Evolutionary conservation across 2,888 invertebrate species (phyloP).

Genomic region (Sphaerophoria rueppellii): DNA sequence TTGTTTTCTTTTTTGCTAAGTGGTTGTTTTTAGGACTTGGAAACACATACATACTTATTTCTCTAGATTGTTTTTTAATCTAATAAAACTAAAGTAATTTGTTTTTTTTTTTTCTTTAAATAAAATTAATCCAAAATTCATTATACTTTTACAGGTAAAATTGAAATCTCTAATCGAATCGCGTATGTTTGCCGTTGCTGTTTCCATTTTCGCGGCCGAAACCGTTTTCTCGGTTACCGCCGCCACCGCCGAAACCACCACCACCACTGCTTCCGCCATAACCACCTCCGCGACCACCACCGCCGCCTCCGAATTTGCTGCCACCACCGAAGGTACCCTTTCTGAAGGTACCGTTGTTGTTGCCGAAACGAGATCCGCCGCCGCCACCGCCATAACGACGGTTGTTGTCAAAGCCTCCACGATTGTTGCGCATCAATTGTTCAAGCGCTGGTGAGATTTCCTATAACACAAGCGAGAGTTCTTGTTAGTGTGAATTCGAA

Average conservation of each 20-base stretch:
- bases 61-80: conserved; percentile 65
- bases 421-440: conserved; percentile 88
- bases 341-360: conserved; percentile 78
- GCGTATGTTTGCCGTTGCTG: conserved; percentile 62
- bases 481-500: too few species aligned
- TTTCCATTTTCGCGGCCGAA: conserved; percentile 33
- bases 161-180: conserved; percentile 59
- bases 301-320: conserved; percentile 76
- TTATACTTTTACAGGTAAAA: conserved; percentile 36
- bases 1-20: conserved; percentile 27
- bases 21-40: conserved; percentile 34
- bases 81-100: conserved; percentile 55
- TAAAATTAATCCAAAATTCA: conserved; percentile 64
- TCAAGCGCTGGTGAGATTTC: conserved; percentile 92
- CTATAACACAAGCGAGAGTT: conserved; percentile 81
- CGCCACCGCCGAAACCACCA: conserved; percentile 37
- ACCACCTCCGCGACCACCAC: conserved; percentile 72
- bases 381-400: conserved; percentile 83
- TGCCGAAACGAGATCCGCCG: conserved; percentile 77
- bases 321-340: conserved; percentile 74
- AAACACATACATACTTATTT: conserved; percentile 59
- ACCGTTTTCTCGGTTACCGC: conserved; percentile 65
- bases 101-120: conserved; percentile 42
- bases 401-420: conserved; percentile 85
- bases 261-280: conserved; percentile 59